phyloP scores from a whole-genome alignment of 1,140 invertebrate genomes.

The Archegozetes longisetosus region DNA sequence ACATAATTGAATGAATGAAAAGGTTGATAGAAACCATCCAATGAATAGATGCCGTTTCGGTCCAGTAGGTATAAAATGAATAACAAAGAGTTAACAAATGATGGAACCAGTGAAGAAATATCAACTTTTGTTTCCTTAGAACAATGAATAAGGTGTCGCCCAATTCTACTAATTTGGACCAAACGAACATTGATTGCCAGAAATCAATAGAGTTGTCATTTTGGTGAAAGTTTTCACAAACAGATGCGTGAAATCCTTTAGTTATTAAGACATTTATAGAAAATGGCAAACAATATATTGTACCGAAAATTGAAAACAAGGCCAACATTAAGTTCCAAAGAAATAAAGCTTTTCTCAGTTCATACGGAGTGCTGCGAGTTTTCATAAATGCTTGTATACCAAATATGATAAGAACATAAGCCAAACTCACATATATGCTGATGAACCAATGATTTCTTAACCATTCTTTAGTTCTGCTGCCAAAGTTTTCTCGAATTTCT shows the following conservation, averaged over 20 bases:
- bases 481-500: too few relatives aligned
- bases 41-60: conserved; percentile 82
- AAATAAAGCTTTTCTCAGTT: conserved; percentile 62
- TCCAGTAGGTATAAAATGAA: conserved; percentile 69
- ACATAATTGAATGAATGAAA: too few relatives aligned
- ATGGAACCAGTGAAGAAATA: conserved; percentile 44
- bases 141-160: conserved; percentile 40
- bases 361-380: conserved; percentile 35
- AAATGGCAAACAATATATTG: conserved; percentile 66
- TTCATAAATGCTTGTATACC: conserved; percentile 77
- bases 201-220: conserved; percentile 73
- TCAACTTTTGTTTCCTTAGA: conserved; percentile 36
- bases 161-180: conserved; percentile 58
- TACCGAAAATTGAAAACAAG: conserved; percentile 79
- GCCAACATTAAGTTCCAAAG: conserved; percentile 15
- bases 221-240: conserved; percentile 78
- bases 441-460: conserved; percentile 14
- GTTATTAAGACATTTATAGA: conserved; percentile 62
- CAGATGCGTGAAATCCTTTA: conserved; percentile 77
- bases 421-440: neutral
- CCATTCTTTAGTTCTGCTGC: too few relatives aligned
- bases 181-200: conserved; percentile 87
- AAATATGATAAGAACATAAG: conserved; percentile 89
- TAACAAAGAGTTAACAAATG: conserved; percentile 39
- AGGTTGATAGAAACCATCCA: conserved; percentile 99